Base-by-base conservation (phyloP, 2,113 vertebrate genomes). In the Aspidoscelis tigris region DNA sequence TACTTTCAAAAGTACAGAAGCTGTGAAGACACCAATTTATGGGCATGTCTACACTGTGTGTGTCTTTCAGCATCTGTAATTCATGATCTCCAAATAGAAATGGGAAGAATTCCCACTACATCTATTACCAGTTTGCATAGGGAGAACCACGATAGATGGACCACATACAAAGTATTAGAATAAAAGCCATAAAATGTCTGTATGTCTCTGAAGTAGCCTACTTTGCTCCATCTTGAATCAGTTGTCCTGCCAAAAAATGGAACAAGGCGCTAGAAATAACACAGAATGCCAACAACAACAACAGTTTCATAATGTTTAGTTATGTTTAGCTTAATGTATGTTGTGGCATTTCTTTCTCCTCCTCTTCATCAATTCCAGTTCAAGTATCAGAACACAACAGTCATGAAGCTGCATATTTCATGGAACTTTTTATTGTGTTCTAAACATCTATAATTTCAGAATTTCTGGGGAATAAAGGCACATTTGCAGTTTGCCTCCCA, bases 41-140 rank as follows among this genome's bases (percentile, higher is more conserved):
- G 89, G 16, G 81, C 88, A 84, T 87, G 39, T 65, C 76, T 82
- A 83, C 85, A 68, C 77, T 81, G 14, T 61, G 14, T 61, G 10
- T 41, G 10, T 55, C 72, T 72, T 24, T 33, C n/a, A 71, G 10
- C 20, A 53, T 53, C n/a, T 80, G 43, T 50, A 33, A 7, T n/a
- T 53, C 21, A 76, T 12, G 3, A 16, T 39, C 12, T 39, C 1
- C 69, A 39, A 18, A 70, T 39, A 68, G 10, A 26, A 26, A 22
- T 10, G 26, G 65, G 22, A 26, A 68, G 11, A 26, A 68, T 68
- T 68, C 22, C 66, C 10, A 26, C 2, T 26, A 68, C 22, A n/a
- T 22, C 66, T 68, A 9, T 24, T 68, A 24, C 66, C 66, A 68
- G 7, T 68, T 26, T 22, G 8, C 11, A 10, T 26, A 26, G 22